Base-by-base conservation (phyloP, 2,113 vertebrate species). In the Passerina amoena region DNA sequence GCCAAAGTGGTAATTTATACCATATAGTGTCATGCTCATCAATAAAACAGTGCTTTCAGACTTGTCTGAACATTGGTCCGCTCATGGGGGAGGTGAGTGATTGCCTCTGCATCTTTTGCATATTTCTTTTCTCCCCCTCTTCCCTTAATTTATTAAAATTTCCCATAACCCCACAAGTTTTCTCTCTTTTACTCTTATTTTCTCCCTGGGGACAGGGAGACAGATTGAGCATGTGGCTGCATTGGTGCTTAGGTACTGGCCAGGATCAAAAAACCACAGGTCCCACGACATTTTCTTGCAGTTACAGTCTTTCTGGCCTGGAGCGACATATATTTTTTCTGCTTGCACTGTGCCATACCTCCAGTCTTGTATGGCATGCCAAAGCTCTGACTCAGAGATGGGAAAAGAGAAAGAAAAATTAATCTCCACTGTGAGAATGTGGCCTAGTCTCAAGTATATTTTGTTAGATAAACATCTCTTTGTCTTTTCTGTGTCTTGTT, bases 11-110 rank as follows among this genome's bases (percentile, higher is more conserved):
- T 45, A 42, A 31, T 91, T 88, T 57, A 31, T 83, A 33, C 37
- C 11, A 66, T 12, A 5, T 9, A 79, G 18, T 3, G 0, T 22
- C 14, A 8, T 8, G 8, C 4, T 72, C 0, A 1, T 9, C 17
- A 57, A 35, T 48, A 73, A 77, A 90, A 81, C 22, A 21, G 13
- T 79, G 18, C 19, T 81, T 86, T 7, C 22, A 89, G 42, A 15
- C 11, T 66, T 77, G 20, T 10, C 22, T 83, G 50, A 50, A 61
- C 14, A 21, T 18, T 48, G 15, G 30, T 57, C 45, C 91, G 23
- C 23, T 50, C 61, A 10, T 31, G 12, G 24, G 10, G 3, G 9
- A 50, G 11, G 31, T 31, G 22, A 79, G 24, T 38, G 15, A 64
- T 59, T 35, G 14, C 14, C 18, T 68, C 45, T 60, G 16, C 18